phyloP scores from a whole-genome alignment of 2,113 vertebrate genomes.

The Psittacula cyanocephala region DNA sequence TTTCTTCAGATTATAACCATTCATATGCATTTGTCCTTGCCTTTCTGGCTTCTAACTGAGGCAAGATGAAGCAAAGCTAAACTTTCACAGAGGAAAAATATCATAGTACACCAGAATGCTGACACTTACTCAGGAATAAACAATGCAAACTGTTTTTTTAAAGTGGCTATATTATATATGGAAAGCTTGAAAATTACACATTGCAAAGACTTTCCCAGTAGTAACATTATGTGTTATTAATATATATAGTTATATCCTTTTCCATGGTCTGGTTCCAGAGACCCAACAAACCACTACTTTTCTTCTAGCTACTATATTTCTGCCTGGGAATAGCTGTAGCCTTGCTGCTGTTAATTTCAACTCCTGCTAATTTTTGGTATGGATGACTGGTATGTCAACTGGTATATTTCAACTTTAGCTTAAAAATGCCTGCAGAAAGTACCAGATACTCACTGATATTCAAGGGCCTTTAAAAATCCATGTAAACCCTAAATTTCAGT shows the following conservation, averaged over 20 bases:
- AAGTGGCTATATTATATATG: not conserved
- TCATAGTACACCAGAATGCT: not conserved
- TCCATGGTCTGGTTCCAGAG: not conserved
- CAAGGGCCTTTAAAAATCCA: not conserved
- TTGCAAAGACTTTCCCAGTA: not conserved
- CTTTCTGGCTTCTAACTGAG: not conserved
- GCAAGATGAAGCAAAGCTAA: not conserved
- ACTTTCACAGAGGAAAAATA: not conserved
- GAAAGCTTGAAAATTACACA: not conserved
- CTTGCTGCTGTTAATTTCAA: not conserved
- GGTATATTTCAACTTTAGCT: not conserved
- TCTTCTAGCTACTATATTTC: not conserved
- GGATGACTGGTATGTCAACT: not conserved
- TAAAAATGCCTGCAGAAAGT: not conserved
- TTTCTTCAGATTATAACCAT: not conserved
- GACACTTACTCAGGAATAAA: not conserved
- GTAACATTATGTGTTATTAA: not conserved
- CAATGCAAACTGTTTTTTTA: not conserved
- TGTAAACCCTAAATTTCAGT: not conserved
- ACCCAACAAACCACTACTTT: not conserved
- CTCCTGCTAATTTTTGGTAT: not conserved
- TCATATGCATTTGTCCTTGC: not conserved
- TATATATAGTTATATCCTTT: not conserved
- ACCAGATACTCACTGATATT: not conserved
- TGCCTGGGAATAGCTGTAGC: not conserved